These are phyloP conservation scores for Spisula subtruncata DNA, from an alignment of 2,888 invertebrate species.

Conservation along the genomic window DNA sequence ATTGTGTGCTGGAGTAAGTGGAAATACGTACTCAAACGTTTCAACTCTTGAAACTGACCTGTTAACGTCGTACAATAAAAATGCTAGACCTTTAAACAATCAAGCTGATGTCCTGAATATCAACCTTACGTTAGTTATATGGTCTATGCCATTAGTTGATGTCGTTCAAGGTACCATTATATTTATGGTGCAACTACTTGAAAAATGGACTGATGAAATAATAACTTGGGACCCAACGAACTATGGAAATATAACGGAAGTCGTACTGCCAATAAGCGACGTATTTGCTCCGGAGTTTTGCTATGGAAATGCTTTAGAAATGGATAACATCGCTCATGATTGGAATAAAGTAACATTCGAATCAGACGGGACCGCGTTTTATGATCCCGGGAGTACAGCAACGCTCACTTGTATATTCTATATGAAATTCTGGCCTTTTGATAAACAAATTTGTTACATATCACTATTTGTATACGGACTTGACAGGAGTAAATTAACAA, in stretches of 20 bases:
- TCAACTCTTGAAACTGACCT: not conserved
- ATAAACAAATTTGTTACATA: conserved; percentile 40
- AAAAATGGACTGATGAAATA: conserved; percentile 1
- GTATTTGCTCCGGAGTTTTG: not conserved
- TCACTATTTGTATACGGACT: not conserved
- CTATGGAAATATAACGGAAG: not conserved
- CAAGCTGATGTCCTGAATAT: conserved; percentile 2
- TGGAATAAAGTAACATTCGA: not conserved
- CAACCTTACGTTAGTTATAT: not conserved
- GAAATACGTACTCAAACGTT: not conserved
- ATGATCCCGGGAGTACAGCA: not conserved
- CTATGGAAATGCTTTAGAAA: not conserved
- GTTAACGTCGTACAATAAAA: not conserved
- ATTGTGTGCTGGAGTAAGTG: not conserved
- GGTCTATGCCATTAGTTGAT: not conserved
- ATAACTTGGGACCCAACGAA: conserved; percentile 26
- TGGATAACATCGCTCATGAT: not conserved
- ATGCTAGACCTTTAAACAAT: not conserved
- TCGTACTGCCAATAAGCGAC: not conserved
- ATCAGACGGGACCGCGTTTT: not conserved
- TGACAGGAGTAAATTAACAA: not conserved
- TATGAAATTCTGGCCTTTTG: conserved; percentile 36
- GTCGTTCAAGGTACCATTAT: not conserved
- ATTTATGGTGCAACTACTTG: not conserved
- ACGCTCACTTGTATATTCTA: not conserved